Evolutionary conservation across 2,113 vertebrate species (phyloP).

Genomic region (Ochotona curzoniae): DNA sequence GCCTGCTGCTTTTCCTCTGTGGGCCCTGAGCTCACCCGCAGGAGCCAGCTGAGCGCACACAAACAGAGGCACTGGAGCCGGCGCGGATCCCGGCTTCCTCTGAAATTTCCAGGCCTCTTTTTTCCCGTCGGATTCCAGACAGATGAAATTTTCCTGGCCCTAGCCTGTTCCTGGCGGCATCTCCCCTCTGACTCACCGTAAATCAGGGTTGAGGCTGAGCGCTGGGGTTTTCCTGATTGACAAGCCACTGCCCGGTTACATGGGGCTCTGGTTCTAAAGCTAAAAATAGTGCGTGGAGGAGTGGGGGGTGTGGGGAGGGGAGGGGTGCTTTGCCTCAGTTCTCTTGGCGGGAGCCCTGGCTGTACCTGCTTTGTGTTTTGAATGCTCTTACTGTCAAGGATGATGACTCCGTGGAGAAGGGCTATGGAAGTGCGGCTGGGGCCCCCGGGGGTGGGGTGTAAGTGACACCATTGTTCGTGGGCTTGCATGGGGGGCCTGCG

Average conservation of each 20-base stretch:
- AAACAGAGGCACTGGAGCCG: slow-evolving; percentile 92
- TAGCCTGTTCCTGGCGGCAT: slow-evolving; percentile 81
- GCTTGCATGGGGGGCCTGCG: slow-evolving; percentile 59
- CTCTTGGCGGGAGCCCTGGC: neutral
- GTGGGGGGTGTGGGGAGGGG: neutral
- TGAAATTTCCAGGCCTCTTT: slow-evolving; percentile 93
- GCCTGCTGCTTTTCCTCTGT: slow-evolving; percentile 87
- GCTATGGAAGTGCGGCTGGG: slow-evolving; percentile 31
- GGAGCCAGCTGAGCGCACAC: slow-evolving; percentile 87
- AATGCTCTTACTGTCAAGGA: slow-evolving; percentile 50
- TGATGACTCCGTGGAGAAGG: slow-evolving; percentile 41
- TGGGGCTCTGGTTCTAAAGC: slow-evolving; percentile 46
- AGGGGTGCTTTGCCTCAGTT: neutral
- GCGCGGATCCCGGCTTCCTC: slow-evolving; percentile 93
- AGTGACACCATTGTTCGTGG: slow-evolving; percentile 65
- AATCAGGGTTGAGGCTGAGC: slow-evolving; percentile 76
- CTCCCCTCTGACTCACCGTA: slow-evolving; percentile 85
- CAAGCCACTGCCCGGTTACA: slow-evolving; percentile 59
- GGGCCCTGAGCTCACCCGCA: slow-evolving; percentile 78
- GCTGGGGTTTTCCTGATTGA: slow-evolving; percentile 72
- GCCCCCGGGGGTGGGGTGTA: slow-evolving; percentile 18
- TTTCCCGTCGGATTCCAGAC: slow-evolving; percentile 97
- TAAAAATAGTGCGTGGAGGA: slow-evolving; percentile 34
- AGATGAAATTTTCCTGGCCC: slow-evolving; percentile 97
- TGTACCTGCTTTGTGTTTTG: slow-evolving; percentile 48